phyloP scores from a whole-genome alignment of 2,797 vertebrate genomes.

The Pantherophis alleghaniensis region DNA sequence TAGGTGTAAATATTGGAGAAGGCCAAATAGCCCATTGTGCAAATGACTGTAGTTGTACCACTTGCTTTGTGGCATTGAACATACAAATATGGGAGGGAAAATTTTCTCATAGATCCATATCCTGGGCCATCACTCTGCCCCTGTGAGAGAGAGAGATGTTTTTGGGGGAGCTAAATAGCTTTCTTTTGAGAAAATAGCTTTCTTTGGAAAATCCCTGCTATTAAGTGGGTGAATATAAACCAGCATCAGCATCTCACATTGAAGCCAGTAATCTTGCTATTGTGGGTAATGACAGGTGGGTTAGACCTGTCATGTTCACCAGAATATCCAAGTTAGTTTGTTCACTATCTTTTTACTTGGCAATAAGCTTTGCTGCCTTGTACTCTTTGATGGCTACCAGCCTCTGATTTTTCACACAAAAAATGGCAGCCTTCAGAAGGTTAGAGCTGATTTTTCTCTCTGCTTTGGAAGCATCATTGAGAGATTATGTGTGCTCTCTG shows the following conservation, averaged over 20 bases:
- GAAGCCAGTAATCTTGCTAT: conserved; percentile 6
- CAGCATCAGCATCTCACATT: conserved; percentile 11
- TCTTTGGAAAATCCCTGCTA: conserved; percentile 11
- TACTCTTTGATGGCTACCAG: conserved; percentile 7
- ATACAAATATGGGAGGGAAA: background rate
- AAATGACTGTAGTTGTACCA: background rate
- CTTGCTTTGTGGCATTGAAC: background rate
- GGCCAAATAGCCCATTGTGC: background rate
- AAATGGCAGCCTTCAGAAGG: conserved; percentile 8
- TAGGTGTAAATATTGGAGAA: background rate
- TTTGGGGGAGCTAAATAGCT: background rate
- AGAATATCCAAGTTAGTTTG: background rate
- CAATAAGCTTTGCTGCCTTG: conserved; percentile 2
- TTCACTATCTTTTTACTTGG: background rate
- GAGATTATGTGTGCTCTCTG: conserved; percentile 23
- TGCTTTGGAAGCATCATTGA: background rate
- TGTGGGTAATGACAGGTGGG: background rate
- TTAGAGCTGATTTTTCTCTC: conserved; percentile 37
- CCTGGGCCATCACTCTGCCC: background rate
- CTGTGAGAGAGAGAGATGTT: background rate
- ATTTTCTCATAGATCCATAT: background rate
- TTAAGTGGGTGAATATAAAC: background rate
- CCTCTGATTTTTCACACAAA: conserved; percentile 19
- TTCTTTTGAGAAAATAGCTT: background rate
- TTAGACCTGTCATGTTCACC: background rate